These are phyloP conservation scores for Actenoides hombroni DNA, from an alignment of 2,113 vertebrate genomes.

Conservation along the genomic window DNA sequence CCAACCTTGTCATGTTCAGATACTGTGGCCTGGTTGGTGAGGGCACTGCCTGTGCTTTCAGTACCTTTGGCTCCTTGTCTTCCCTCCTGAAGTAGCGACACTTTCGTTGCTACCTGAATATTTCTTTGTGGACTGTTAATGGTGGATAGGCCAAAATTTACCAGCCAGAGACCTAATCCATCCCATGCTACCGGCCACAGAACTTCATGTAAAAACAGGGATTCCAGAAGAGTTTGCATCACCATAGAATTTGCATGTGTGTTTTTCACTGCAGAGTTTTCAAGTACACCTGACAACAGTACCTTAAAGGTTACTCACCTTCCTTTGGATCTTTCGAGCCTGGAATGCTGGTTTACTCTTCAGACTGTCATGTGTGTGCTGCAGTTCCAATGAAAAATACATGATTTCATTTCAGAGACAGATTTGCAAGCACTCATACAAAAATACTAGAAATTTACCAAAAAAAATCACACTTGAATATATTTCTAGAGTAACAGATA, in stretches of 20 bases:
- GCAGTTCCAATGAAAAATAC: neutral
- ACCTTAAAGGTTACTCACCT: constrained; percentile 29
- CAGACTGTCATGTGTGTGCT: neutral
- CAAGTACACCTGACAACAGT: neutral
- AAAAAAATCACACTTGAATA: neutral
- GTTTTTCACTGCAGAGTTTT: neutral
- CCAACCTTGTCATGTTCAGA: neutral
- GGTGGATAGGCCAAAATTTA: neutral
- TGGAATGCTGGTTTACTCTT: constrained; percentile 2
- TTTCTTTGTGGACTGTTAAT: neutral
- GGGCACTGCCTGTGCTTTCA: neutral
- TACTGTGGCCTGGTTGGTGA: neutral
- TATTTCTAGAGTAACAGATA: neutral
- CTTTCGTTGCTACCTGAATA: neutral
- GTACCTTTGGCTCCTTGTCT: neutral
- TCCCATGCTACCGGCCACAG: neutral
- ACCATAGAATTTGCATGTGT: neutral
- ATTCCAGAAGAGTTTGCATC: neutral
- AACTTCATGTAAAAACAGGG: neutral
- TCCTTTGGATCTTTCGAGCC: constrained; percentile 49
- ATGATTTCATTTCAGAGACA: neutral
- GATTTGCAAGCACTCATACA: constrained; percentile 1
- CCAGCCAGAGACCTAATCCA: neutral
- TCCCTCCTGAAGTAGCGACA: neutral
- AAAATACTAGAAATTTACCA: neutral